These are phyloP conservation scores for Laupala kohalensis DNA, from an alignment of 1,140 invertebrate species.

Conservation along the genomic window DNA sequence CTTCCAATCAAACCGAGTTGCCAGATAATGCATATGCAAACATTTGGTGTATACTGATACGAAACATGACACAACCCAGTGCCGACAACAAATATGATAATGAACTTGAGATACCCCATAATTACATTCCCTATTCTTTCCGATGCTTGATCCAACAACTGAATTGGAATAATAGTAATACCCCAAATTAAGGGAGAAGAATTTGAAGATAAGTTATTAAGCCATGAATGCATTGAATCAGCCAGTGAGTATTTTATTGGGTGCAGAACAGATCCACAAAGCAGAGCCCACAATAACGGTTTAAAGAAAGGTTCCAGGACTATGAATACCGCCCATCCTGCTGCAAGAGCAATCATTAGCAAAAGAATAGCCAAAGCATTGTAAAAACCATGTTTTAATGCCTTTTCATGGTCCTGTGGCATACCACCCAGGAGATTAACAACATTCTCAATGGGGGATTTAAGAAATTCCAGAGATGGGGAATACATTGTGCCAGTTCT, in stretches of 20 bases:
- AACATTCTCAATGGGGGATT: conserved; percentile 19
- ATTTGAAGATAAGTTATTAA: conserved; percentile 41
- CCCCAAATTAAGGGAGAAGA: conserved; percentile 50
- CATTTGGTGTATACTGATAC: conserved; percentile 38
- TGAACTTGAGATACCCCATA: conserved; percentile 42
- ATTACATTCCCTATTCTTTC: conserved; percentile 52
- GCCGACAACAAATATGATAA: conserved; percentile 26
- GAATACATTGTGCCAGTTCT: conserved; percentile 6
- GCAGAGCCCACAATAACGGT: conserved; percentile 82
- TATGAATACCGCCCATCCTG: conserved; percentile 65
- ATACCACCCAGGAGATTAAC: conserved; percentile 21
- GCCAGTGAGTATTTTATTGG: conserved; percentile 71
- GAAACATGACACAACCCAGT: conserved; percentile 24
- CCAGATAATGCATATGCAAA: conserved; percentile 35
- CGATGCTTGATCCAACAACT: conserved; percentile 52
- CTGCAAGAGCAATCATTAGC: conserved; percentile 46
- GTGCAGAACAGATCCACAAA: conserved; percentile 81
- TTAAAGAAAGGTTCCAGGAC: conserved; percentile 82
- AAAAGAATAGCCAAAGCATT: conserved; percentile 67
- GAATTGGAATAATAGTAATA: conserved; percentile 56
- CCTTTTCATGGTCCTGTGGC: conserved; percentile 54
- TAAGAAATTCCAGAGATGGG: conserved; percentile 7
- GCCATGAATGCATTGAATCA: conserved; percentile 56
- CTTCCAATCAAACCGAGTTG: conserved; percentile 28
- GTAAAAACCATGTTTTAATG: conserved; percentile 75